Conservation (phyloP, 1,140 invertebrate species). For the Leptinotarsa undecemlineata region DNA sequence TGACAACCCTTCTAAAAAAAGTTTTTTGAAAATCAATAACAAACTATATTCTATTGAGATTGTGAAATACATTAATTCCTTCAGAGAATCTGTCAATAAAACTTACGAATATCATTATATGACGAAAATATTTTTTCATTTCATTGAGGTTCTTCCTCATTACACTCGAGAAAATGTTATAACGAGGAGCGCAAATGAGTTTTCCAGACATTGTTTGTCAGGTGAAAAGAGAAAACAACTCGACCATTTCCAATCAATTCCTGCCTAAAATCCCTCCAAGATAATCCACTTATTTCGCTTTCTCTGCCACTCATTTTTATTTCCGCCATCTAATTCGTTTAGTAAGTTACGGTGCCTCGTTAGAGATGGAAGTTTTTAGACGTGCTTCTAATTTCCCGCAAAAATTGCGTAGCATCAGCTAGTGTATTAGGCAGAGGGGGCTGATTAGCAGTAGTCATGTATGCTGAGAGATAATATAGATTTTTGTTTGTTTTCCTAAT, state of each 20-base stretch:
- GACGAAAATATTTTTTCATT: too few species aligned
- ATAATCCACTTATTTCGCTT: conserved; percentile 30
- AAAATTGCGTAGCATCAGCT: conserved; percentile 15
- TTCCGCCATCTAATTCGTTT: conserved; percentile 22
- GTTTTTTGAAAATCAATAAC: too few species aligned
- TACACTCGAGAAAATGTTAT: too few species aligned
- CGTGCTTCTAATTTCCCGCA: conserved; percentile 7
- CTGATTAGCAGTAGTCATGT: neutral
- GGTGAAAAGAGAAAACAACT: too few species aligned
- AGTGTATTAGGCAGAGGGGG: neutral
- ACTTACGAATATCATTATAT: too few species aligned
- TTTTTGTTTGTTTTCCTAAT: neutral
- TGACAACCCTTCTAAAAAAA: too few species aligned
- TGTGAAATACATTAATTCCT: too few species aligned
- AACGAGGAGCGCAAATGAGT: too few species aligned
- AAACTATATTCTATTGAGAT: too few species aligned
- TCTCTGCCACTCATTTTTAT: conserved; percentile 21
- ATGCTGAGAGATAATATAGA: neutral
- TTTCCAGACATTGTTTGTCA: too few species aligned
- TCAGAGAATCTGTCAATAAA: too few species aligned
- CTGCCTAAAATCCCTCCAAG: conserved; percentile 10
- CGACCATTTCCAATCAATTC: conserved; percentile 31
- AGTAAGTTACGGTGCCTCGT: neutral
- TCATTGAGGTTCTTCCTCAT: too few species aligned
- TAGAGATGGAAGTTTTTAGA: conserved; percentile 11